phyloP scores from a whole-genome alignment of 2,888 invertebrate genomes.

The Chaetogeoica ovagalla region DNA sequence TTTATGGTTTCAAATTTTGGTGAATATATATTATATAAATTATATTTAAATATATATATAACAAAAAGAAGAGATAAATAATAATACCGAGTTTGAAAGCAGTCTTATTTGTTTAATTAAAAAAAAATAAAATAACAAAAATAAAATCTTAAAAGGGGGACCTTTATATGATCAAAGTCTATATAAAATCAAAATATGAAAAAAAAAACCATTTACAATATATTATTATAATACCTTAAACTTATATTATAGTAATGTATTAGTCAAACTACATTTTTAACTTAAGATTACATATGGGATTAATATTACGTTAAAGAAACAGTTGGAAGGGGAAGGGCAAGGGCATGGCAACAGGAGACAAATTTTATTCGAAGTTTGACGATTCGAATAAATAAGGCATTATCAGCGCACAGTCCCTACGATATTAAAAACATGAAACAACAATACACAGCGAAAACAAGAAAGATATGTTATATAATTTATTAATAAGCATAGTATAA shows the following conservation, averaged over 20 bases:
- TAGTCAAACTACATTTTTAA: constrained; percentile 37
- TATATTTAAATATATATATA: neutral
- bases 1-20: neutral
- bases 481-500: neutral
- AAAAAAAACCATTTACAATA: constrained; percentile 38
- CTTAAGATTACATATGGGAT: neutral
- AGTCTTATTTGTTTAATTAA: constrained; percentile 52
- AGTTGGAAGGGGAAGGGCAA: neutral
- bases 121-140: constrained; percentile 50
- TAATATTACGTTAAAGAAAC: constrained; percentile 8
- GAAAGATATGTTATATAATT: constrained; percentile 20
- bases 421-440: constrained; percentile 21
- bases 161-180: constrained; percentile 33
- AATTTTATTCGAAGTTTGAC: constrained; percentile 17
- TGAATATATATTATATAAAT: neutral
- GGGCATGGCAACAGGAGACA: neutral
- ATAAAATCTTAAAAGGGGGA: constrained; percentile 34
- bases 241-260: constrained; percentile 19
- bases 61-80: constrained; percentile 21
- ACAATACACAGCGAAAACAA: neutral
- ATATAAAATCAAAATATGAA: constrained; percentile 43
- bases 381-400: constrained; percentile 6
- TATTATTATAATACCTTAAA: constrained; percentile 25
- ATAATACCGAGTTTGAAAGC: constrained; percentile 47
- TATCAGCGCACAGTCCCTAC: neutral